Conservation (phyloP, 2,113 vertebrate species). For the Isichthys henryi region DNA sequence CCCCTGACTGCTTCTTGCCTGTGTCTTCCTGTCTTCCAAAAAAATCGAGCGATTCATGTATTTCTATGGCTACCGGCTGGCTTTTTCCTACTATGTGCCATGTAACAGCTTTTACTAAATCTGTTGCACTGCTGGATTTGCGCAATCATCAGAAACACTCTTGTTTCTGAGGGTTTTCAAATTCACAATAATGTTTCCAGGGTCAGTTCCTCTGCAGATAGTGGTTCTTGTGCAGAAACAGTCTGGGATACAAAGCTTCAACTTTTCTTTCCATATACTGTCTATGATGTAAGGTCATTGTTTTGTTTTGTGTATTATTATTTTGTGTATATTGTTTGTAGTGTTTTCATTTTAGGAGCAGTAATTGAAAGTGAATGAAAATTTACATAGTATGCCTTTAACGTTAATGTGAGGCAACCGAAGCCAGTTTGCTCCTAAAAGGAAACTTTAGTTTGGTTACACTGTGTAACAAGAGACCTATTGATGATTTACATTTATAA, state of each 20-base stretch:
- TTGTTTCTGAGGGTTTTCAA: slow-evolving; percentile 15
- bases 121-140: slow-evolving; percentile 24
- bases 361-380: neutral
- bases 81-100: neutral
- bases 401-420: neutral
- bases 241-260: slow-evolving; percentile 1
- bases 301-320: neutral
- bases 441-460: slow-evolving; percentile 13
- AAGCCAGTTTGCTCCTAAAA: neutral
- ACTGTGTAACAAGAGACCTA: neutral
- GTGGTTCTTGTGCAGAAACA: no score
- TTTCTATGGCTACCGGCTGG: neutral
- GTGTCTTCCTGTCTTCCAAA: neutral
- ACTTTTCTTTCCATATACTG: neutral
- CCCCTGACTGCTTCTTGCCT: slow-evolving; percentile 39
- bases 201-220: neutral
- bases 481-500: neutral
- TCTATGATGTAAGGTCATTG: neutral
- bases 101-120: neutral
- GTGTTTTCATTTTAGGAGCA: slow-evolving; percentile 13
- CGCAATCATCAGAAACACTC: slow-evolving; percentile 21
- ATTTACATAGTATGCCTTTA: neutral
- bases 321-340: neutral
- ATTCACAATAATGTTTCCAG: neutral
- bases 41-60: neutral